phyloP scores from a whole-genome alignment of 2,888 invertebrate genomes.

The Acronicta psi region DNA sequence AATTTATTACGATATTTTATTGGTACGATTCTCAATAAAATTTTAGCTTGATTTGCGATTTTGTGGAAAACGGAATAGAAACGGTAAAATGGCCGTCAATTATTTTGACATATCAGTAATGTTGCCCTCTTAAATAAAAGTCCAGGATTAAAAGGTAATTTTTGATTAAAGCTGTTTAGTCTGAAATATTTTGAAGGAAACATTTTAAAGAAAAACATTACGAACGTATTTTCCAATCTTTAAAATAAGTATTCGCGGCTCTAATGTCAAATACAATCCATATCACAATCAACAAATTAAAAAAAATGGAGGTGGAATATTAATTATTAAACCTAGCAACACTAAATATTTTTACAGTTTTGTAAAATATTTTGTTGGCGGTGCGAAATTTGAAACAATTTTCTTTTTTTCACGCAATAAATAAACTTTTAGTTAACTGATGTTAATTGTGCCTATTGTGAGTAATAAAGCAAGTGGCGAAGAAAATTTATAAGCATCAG shows the following conservation, averaged over 20 bases:
- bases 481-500: neutral
- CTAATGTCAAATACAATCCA: too few relatives aligned
- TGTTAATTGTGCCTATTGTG: constrained; percentile 1
- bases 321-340: constrained; percentile 34
- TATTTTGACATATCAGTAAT: constrained; percentile 27
- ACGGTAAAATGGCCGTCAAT: constrained; percentile 3
- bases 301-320: neutral
- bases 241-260: too few relatives aligned
- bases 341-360: constrained; percentile 30
- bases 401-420: constrained; percentile 13
- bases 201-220: too few relatives aligned
- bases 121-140: constrained; percentile 12
- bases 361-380: constrained; percentile 46
- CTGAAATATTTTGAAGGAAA: too few relatives aligned
- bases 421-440: constrained; percentile 5
- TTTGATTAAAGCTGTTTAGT: too few relatives aligned
- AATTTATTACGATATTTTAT: too few relatives aligned
- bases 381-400: constrained; percentile 55
- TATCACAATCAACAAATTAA: neutral
- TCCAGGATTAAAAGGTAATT: too few relatives aligned
- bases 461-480: constrained; percentile 9
- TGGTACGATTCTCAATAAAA: too few relatives aligned
- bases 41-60: neutral
- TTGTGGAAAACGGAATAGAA: constrained; percentile 13
- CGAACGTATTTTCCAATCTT: too few relatives aligned